These are phyloP conservation scores for Ylistrum balloti DNA, from an alignment of 1,140 invertebrate species.

Conservation along the genomic window DNA sequence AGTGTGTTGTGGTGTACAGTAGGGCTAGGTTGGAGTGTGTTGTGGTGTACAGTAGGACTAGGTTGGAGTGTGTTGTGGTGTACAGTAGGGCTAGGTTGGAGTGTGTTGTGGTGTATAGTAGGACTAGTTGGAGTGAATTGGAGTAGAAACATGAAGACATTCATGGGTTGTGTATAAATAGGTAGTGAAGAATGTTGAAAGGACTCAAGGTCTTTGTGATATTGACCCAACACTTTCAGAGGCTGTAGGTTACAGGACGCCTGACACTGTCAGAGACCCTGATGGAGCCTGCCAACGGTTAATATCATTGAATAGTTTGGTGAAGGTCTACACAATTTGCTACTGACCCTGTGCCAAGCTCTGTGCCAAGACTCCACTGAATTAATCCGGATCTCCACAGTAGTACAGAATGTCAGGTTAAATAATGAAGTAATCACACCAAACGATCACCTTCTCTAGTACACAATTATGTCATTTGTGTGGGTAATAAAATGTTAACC, in stretches of 20 bases:
- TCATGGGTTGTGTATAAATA: too few relatives aligned
- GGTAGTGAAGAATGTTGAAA: too few relatives aligned
- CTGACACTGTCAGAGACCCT: neutral
- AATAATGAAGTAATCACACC: neutral
- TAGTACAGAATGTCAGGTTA: neutral
- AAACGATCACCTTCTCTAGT: neutral
- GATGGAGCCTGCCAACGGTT: neutral
- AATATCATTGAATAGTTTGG: constrained; percentile 12
- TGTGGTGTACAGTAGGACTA: too few relatives aligned
- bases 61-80: too few relatives aligned
- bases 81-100: too few relatives aligned
- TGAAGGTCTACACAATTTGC: constrained; percentile 31
- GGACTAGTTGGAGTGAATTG: too few relatives aligned
- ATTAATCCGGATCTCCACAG: neutral
- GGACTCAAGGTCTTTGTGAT: neutral
- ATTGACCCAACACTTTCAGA: neutral
- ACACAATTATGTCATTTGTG: neutral
- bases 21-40: too few relatives aligned
- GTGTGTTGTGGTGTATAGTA: too few relatives aligned
- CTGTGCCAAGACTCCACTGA: neutral
- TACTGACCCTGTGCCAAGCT: constrained; percentile 21
- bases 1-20: too few relatives aligned
- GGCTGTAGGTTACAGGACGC: neutral
- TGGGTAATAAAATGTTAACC: neutral
- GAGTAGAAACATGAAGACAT: too few relatives aligned